Evolutionary conservation across 1,140 invertebrate species (phyloP), one percentile per base, ranked within the genome.

Genomic region (Elymnias hypermnestra): DNA sequence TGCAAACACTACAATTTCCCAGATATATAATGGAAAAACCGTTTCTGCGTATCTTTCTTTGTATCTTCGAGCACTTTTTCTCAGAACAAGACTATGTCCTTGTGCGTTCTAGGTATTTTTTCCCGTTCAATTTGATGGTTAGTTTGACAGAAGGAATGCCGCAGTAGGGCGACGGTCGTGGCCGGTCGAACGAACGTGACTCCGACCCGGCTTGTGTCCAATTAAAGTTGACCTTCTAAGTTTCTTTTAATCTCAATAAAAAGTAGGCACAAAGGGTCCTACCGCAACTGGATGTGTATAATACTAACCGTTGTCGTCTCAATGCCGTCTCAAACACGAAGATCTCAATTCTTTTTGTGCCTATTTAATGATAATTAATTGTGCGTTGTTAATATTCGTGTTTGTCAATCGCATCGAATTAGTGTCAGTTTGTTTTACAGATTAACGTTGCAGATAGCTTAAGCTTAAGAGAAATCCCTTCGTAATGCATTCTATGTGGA

Each of bases 251-350:
- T 29, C 28, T 22, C 21, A 41, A 49, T 23, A 19, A n/a, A 29
- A 38, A 43, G 13, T 18, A 37, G 23, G 23, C 25, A 18, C 13
- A 9, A 14, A 44, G 36, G 21, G 41, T n/a, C 54, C 53, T 31
- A 33, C 22, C 19, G 18, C 46, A 10, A 38, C 26, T 64, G 57
- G 57, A 40, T 59, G 44, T 41, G 53, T 48, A 57, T 69, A 72
- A 77, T 78, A 63, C 73, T 63, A 67, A 45, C 53, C 53, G 67
- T 67, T 81, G 76, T 81, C 76, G 53, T 78, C 69, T 83, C 78
- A 83, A 83, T 83, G 78, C 76, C 74, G 69, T 63, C 65, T 79
- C 53, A 63, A 59, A 49, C 78, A 83, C 78, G 76, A 81, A 61
- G 53, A 78, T 72, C 71, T 64, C 47, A 64, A 71, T 70, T 71